Conservation (phyloP, 2,113 vertebrate species). For the Phyllostomus hastatus region DNA sequence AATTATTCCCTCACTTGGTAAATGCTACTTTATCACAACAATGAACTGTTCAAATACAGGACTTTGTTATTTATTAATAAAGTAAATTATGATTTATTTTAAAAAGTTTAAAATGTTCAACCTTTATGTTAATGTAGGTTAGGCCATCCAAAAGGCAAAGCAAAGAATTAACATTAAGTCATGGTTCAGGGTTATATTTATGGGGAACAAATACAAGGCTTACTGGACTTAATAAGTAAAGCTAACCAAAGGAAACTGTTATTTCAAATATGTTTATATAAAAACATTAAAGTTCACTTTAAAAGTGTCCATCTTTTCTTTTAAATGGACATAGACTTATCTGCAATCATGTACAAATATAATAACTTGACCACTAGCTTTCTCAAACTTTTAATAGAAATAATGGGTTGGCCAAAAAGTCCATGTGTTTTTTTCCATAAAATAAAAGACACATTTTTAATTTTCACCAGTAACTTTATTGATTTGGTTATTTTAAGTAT, state of each 20-base stretch:
- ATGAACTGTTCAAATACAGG: slow-evolving; percentile 36
- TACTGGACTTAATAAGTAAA: slow-evolving; percentile 66
- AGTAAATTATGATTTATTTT: slow-evolving; percentile 65
- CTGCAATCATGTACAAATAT: slow-evolving; percentile 72
- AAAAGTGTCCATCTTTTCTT: slow-evolving; percentile 77
- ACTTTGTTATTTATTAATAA: slow-evolving; percentile 71
- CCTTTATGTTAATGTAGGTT: slow-evolving; percentile 58
- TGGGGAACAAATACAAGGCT: slow-evolving; percentile 59
- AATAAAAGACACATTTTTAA: no score
- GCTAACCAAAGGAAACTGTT: slow-evolving; percentile 70
- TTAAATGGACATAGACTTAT: slow-evolving; percentile 74
- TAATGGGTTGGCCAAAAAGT: no score
- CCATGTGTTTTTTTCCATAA: no score
- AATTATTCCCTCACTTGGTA: slow-evolving; percentile 20
- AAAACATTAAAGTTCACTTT: slow-evolving; percentile 82
- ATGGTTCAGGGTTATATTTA: slow-evolving; percentile 69
- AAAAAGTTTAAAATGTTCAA: slow-evolving; percentile 67
- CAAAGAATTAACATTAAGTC: slow-evolving; percentile 62
- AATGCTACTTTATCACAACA: slow-evolving; percentile 32
- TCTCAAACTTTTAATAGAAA: slow-evolving; percentile 71
- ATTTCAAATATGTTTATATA: slow-evolving; percentile 77
- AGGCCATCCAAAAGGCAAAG: slow-evolving; percentile 73
- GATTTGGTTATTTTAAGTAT: no score
- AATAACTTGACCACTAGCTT: slow-evolving; percentile 58
- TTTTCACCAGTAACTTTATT: no score